phyloP scores from a whole-genome alignment of 2,797 vertebrate species.

The Antrozous pallidus region DNA sequence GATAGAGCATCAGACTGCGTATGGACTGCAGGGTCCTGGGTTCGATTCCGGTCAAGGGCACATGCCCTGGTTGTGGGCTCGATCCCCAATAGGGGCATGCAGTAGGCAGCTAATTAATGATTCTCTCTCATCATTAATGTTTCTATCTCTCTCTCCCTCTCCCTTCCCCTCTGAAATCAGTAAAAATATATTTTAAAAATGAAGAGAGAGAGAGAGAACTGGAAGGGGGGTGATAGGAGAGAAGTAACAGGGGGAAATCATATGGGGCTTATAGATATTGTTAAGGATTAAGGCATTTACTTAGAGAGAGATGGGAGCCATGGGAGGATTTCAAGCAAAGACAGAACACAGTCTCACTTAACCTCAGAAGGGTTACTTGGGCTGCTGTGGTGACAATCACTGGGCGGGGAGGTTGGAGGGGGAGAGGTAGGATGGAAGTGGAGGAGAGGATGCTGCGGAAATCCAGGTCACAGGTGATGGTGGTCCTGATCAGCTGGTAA shows the following conservation, averaged over 20 bases:
- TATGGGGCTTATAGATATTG: neutral
- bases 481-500: neutral
- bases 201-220: neutral
- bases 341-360: neutral
- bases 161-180: no score
- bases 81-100: no score
- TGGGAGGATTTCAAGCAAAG: neutral
- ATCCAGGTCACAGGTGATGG: neutral
- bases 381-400: neutral
- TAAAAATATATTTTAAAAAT: no score
- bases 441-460: neutral
- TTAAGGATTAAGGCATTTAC: neutral
- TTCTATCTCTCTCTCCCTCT: no score
- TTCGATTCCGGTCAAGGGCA: no score
- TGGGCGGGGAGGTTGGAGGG: accelerated
- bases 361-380: neutral
- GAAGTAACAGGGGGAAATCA: neutral
- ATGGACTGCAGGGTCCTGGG: no score
- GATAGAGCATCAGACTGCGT: no score
- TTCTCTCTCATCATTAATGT: no score
- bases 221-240: neutral
- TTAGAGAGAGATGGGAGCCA: neutral
- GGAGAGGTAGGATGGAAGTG: neutral
- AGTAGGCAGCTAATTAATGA: no score
- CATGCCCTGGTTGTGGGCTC: no score